These are phyloP conservation scores for Oryctes rhinoceros DNA, from an alignment of 1,140 invertebrate genomes.

Conservation along the genomic window DNA sequence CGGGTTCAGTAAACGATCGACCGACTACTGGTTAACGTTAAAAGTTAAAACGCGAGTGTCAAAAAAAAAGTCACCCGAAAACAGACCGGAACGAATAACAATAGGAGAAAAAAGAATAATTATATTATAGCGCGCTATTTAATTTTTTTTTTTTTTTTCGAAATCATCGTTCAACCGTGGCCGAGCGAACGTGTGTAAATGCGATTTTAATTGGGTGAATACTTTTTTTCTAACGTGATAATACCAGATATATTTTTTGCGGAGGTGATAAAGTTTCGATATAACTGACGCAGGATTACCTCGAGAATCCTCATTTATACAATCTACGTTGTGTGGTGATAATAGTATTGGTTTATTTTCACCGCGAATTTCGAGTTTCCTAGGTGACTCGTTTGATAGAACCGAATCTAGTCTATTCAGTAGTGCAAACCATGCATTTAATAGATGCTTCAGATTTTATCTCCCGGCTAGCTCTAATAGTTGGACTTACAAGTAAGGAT, in stretches of 20 bases:
- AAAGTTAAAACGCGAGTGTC: background rate
- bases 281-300: background rate
- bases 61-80: background rate
- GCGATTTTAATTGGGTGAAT: slow-evolving; percentile 5
- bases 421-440: background rate
- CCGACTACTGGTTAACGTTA: background rate
- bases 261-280: background rate
- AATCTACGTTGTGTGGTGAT: background rate
- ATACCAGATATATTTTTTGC: background rate
- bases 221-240: background rate
- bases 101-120: background rate
- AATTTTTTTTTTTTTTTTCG: background rate
- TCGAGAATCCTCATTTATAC: background rate
- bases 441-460: background rate
- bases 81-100: background rate
- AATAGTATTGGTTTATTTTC: background rate
- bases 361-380: background rate
- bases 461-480: background rate
- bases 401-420: background rate
- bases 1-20: slow-evolving; percentile 8
- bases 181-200: background rate
- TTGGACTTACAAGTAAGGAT: slow-evolving; percentile 18
- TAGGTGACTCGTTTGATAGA: background rate
- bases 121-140: background rate
- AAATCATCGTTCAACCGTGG: slow-evolving; percentile 3